Percentiles rank a stretch among this genome's conserved stretches.
phyloP scores from a whole-genome alignment of 2,888 invertebrate species.

The Perdita meconis region DNA sequence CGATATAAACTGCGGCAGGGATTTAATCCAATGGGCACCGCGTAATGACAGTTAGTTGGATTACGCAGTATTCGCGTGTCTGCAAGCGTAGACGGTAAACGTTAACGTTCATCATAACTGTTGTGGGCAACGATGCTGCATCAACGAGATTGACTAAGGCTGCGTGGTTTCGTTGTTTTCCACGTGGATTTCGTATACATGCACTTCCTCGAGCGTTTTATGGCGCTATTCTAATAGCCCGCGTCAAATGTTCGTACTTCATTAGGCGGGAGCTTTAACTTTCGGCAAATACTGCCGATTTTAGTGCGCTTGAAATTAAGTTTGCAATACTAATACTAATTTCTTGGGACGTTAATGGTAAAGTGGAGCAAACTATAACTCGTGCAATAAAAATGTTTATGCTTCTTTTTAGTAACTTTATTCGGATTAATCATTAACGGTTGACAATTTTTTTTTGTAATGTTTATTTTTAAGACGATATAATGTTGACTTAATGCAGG shows the following conservation, averaged over 20 bases:
- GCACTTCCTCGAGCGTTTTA: constrained; percentile 13
- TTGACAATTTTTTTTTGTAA: too few relatives aligned
- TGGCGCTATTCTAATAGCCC: not conserved
- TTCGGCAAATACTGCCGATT: too few relatives aligned
- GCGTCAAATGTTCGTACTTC: not conserved
- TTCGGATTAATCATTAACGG: too few relatives aligned
- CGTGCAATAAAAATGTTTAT: too few relatives aligned
- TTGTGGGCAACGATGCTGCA: constrained; percentile 55
- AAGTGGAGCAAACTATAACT: too few relatives aligned
- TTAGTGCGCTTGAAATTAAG: too few relatives aligned
- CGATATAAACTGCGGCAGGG: constrained; percentile 51
- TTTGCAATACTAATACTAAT: too few relatives aligned
- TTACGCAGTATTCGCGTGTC: constrained; percentile 60
- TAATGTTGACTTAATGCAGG: too few relatives aligned
- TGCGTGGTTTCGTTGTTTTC: constrained; percentile 53
- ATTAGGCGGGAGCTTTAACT: too few relatives aligned
- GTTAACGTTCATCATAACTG: constrained; percentile 69
- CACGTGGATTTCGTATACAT: constrained; percentile 29
- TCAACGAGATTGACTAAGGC: constrained; percentile 64
- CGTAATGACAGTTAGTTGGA: constrained; percentile 69
- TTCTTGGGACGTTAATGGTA: too few relatives aligned
- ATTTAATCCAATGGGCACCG: constrained; percentile 65
- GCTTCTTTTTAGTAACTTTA: too few relatives aligned
- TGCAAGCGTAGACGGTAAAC: constrained; percentile 62
- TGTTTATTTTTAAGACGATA: too few relatives aligned